Evolutionary conservation across 2,888 invertebrate species (phyloP).

Genomic region (Drosophila barbarae): DNA sequence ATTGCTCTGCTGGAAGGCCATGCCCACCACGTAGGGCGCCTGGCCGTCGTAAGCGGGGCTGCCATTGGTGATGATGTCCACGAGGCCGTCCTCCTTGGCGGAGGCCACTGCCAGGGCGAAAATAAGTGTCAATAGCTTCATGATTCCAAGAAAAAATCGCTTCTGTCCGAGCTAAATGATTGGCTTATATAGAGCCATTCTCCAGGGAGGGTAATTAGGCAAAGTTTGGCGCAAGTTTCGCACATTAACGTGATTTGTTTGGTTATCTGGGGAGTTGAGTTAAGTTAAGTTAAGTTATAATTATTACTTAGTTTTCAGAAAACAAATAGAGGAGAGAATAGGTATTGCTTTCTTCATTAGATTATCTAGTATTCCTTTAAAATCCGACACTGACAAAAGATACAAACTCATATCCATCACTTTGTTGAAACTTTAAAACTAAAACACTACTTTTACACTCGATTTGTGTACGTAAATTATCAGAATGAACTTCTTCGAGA

Average conservation of each 20-base stretch:
- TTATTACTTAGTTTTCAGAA: not conserved
- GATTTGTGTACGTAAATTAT: not conserved
- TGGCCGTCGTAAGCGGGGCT: slow-evolving; percentile 23
- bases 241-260: slow-evolving; percentile 15
- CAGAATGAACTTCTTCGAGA: not conserved
- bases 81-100: not conserved
- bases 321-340: not conserved
- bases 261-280: slow-evolving; percentile 8
- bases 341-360: not conserved
- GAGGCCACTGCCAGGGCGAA: not conserved
- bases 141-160: not conserved
- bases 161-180: not conserved
- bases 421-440: not conserved
- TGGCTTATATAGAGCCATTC: slow-evolving; percentile 14
- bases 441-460: not conserved
- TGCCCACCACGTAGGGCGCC: slow-evolving; percentile 29
- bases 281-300: not conserved
- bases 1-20: slow-evolving; percentile 22
- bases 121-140: slow-evolving; percentile 12
- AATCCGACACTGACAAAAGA: not conserved
- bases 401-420: not conserved
- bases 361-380: not conserved
- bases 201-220: slow-evolving; percentile 20
- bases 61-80: slow-evolving; percentile 31
- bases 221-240: not conserved